phyloP scores from a whole-genome alignment of 2,797 vertebrate species.

The Argyrosomus regius region DNA sequence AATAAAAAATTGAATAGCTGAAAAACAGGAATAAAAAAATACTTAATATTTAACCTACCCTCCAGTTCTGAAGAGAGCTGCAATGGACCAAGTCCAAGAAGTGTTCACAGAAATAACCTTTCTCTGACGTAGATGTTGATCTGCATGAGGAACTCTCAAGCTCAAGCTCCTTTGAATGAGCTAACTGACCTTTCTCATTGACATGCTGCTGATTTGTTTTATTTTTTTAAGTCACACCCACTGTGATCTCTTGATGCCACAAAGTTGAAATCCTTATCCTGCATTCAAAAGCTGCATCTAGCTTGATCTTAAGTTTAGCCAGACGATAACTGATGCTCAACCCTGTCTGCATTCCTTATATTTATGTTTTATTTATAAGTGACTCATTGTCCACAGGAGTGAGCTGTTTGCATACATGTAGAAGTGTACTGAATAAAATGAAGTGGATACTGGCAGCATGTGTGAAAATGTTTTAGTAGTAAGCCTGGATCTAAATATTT shows the following conservation, averaged over 20 bases:
- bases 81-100: not conserved
- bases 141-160: not conserved
- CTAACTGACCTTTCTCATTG: conserved; percentile 22
- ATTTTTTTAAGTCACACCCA: not conserved
- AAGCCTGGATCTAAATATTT: conserved; percentile 69
- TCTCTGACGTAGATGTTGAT: not conserved
- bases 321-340: conserved; percentile 53
- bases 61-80: not conserved
- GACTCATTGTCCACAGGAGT: conserved; percentile 66
- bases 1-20: not conserved
- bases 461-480: conserved; percentile 37
- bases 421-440: conserved; percentile 55
- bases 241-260: not conserved
- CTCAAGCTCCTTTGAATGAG: not conserved
- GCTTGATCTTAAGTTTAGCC: conserved; percentile 34
- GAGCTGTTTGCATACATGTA: conserved; percentile 60
- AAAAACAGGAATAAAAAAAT: not conserved
- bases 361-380: conserved; percentile 72
- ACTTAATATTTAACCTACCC: not conserved
- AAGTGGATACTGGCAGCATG: conserved; percentile 41
- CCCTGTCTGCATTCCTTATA: conserved; percentile 67
- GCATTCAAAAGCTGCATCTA: conserved; percentile 26
- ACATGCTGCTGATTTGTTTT: conserved; percentile 9
- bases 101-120: not conserved
- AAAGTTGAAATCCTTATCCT: conserved; percentile 12